Conservation (phyloP, 2,888 invertebrate species). For the Tryphoninae sp. region DNA sequence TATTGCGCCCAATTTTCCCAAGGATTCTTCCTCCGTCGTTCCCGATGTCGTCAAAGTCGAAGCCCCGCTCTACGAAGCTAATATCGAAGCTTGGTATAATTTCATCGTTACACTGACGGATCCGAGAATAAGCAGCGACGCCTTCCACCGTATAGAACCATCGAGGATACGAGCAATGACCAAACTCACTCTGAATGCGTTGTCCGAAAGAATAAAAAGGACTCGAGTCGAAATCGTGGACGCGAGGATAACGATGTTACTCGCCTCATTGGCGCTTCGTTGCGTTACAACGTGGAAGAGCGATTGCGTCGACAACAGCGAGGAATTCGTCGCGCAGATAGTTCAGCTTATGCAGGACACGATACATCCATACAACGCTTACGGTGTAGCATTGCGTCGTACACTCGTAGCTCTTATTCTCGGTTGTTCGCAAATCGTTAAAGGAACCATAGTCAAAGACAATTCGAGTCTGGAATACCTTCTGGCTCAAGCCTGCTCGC, state of each 20-base stretch:
- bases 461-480: constrained; percentile 75
- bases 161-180: constrained; percentile 69
- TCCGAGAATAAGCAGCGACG: constrained; percentile 71
- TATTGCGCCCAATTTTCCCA: constrained; percentile 33
- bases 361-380: constrained; percentile 74
- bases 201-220: constrained; percentile 73
- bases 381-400: constrained; percentile 75
- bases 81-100: constrained; percentile 79
- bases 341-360: constrained; percentile 76
- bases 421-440: constrained; percentile 76
- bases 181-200: constrained; percentile 72
- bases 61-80: constrained; percentile 75
- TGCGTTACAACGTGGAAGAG: constrained; percentile 76
- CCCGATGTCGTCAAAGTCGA: constrained; percentile 53
- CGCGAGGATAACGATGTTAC: constrained; percentile 74
- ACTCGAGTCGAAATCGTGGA: constrained; percentile 64
- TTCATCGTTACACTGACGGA: constrained; percentile 79
- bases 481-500: constrained; percentile 74
- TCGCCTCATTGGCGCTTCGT: constrained; percentile 76
- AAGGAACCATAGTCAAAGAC: constrained; percentile 72
- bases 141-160: constrained; percentile 43
- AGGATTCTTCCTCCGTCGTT: constrained; percentile 35
- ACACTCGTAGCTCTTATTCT: constrained; percentile 76
- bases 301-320: constrained; percentile 73
- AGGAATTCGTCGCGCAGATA: constrained; percentile 70